These are phyloP conservation scores for Nibea coibor DNA, from an alignment of 2,113 vertebrate genomes.

Conservation along the genomic window DNA sequence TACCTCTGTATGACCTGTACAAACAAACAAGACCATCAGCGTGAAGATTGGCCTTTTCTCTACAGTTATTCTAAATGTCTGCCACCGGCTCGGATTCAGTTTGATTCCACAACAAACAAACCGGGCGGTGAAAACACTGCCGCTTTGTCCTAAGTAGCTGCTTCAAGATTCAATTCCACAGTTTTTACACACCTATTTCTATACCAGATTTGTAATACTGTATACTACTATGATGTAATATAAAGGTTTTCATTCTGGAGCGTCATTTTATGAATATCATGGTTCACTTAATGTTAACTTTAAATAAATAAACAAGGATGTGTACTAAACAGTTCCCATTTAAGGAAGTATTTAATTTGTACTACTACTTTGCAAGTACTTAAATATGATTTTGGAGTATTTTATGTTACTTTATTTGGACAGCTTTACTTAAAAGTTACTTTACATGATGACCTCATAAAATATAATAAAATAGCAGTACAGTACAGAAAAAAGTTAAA, in stretches of 20 bases:
- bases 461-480: neutral
- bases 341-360: neutral
- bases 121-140: no score
- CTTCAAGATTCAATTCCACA: neutral
- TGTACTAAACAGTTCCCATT: neutral
- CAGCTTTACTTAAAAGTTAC: no score
- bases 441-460: neutral
- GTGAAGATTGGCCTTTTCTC: no score
- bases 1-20: no score
- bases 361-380: neutral
- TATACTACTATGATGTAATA: neutral
- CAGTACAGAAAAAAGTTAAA: neutral
- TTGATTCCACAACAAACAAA: no score
- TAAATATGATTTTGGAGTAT: no score
- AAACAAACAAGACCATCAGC: no score
- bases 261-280: neutral
- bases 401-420: no score
- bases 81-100: no score
- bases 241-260: neutral
- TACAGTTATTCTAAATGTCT: no score
- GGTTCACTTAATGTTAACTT: no score
- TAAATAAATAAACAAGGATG: neutral
- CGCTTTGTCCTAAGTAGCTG: no score
- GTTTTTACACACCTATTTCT: neutral
- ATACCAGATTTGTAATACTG: neutral